Evolutionary conservation across 2,113 vertebrate genomes (phyloP).

Genomic region (Zosterops borbonicus): DNA sequence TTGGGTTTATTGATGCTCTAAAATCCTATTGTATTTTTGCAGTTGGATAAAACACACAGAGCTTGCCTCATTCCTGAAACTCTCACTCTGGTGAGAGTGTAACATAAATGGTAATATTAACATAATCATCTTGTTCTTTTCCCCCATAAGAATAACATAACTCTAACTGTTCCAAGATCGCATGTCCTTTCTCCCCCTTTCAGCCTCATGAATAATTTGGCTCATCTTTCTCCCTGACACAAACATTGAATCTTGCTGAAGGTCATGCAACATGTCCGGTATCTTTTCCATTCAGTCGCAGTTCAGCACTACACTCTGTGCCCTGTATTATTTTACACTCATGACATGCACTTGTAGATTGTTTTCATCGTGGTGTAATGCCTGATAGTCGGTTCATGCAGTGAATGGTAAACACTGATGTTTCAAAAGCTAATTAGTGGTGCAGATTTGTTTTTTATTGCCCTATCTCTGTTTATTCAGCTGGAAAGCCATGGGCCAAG

Average conservation of each 20-base stretch:
- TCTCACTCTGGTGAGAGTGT: background rate
- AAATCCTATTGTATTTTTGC: background rate
- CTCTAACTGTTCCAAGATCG: slow-evolving; percentile 11
- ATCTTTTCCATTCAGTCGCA: background rate
- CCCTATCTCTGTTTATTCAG: slow-evolving; percentile 15
- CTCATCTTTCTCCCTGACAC: slow-evolving; percentile 5
- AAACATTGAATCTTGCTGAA: background rate
- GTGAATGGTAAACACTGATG: background rate
- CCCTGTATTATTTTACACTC: background rate
- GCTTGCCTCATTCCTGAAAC: background rate
- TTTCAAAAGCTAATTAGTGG: slow-evolving; percentile 19
- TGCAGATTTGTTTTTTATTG: background rate
- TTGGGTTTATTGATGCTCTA: background rate
- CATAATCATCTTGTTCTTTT: background rate
- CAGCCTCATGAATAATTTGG: slow-evolving; percentile 45
- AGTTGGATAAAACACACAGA: slow-evolving; percentile 38
- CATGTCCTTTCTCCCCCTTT: background rate
- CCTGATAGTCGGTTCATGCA: background rate
- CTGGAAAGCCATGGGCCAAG: background rate
- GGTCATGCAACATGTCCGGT: background rate
- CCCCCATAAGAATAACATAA: background rate
- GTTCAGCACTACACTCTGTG: background rate
- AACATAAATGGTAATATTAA: background rate
- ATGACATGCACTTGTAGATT: background rate
- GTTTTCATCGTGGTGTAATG: background rate